Evolutionary conservation across 1,140 invertebrate genomes (phyloP).

Genomic region (Drosophila punjabiensis): DNA sequence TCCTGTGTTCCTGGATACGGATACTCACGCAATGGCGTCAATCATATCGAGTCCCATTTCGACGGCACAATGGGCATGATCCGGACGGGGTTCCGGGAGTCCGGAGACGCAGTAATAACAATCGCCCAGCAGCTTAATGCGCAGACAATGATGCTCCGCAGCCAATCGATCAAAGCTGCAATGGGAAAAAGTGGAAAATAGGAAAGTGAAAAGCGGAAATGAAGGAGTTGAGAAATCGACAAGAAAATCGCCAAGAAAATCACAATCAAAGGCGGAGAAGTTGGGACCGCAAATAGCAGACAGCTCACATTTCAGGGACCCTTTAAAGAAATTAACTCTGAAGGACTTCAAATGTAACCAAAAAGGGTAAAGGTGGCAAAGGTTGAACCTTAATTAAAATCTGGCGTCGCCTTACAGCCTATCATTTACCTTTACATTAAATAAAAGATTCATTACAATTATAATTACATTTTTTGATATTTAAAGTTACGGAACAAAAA

Average conservation of each 20-base stretch:
- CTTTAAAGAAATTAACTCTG: constrained; percentile 1
- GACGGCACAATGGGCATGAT: constrained; percentile 97
- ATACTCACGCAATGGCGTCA: constrained; percentile 96
- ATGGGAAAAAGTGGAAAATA: background rate
- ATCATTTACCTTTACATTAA: background rate
- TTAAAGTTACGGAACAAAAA: background rate
- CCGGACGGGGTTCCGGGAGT: constrained; percentile 93
- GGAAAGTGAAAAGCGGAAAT: constrained; percentile 8
- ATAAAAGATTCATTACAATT: constrained; percentile 3
- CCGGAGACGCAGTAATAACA: constrained; percentile 98
- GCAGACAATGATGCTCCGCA: constrained; percentile 95
- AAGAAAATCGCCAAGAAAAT: constrained; percentile 12
- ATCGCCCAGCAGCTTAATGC: constrained; percentile 96
- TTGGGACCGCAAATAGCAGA: background rate
- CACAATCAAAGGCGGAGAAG: constrained; percentile 10
- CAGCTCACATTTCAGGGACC: background rate
- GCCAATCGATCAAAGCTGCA: constrained; percentile 96
- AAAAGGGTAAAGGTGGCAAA: background rate
- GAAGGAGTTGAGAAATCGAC: constrained; percentile 16
- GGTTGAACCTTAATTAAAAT: constrained; percentile 1
- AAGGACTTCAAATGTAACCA: constrained; percentile 1
- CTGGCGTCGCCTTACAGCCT: background rate
- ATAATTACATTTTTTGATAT: background rate
- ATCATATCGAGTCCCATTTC: constrained; percentile 99
- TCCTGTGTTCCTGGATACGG: constrained; percentile 22